Conservation (phyloP, 2,888 invertebrate genomes). For the Agrochola lota region DNA sequence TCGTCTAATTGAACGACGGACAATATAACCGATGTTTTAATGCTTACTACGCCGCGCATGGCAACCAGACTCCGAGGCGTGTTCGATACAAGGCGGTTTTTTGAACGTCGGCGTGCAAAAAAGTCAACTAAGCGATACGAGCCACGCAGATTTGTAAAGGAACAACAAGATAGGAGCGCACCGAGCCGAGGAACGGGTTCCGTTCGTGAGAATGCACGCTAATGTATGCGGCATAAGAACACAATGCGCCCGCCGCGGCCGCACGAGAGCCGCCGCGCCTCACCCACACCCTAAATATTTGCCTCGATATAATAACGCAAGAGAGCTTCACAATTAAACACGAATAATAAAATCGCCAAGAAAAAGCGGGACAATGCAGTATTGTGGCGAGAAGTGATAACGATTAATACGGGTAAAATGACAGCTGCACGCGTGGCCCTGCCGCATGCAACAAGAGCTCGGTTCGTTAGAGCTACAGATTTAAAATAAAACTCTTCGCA, state of each 20-base stretch:
- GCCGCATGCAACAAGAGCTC: slow-evolving; percentile 83
- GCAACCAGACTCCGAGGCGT: slow-evolving; percentile 73
- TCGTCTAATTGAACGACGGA: slow-evolving; percentile 58
- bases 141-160: slow-evolving; percentile 84
- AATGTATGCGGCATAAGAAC: slow-evolving; percentile 81
- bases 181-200: slow-evolving; percentile 81
- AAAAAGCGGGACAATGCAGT: slow-evolving; percentile 44
- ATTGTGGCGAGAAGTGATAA: slow-evolving; percentile 58
- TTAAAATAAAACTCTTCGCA: slow-evolving; percentile 87
- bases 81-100: slow-evolving; percentile 80
- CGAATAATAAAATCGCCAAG: slow-evolving; percentile 43
- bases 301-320: slow-evolving; percentile 64
- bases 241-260: slow-evolving; percentile 76
- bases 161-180: slow-evolving; percentile 79
- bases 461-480: slow-evolving; percentile 88
- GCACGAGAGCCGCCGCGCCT: slow-evolving; percentile 61
- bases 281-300: slow-evolving; percentile 77
- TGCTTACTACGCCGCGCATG: slow-evolving; percentile 61
- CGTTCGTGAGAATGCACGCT: slow-evolving; percentile 83
- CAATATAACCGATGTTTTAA: slow-evolving; percentile 62
- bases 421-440: slow-evolving; percentile 77
- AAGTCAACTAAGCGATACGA: slow-evolving; percentile 80
- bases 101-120: slow-evolving; percentile 81
- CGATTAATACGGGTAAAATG: slow-evolving; percentile 66
- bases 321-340: slow-evolving; percentile 53